These are phyloP conservation scores for Lasiommata megera DNA, from an alignment of 2,888 invertebrate species.

Conservation along the genomic window DNA sequence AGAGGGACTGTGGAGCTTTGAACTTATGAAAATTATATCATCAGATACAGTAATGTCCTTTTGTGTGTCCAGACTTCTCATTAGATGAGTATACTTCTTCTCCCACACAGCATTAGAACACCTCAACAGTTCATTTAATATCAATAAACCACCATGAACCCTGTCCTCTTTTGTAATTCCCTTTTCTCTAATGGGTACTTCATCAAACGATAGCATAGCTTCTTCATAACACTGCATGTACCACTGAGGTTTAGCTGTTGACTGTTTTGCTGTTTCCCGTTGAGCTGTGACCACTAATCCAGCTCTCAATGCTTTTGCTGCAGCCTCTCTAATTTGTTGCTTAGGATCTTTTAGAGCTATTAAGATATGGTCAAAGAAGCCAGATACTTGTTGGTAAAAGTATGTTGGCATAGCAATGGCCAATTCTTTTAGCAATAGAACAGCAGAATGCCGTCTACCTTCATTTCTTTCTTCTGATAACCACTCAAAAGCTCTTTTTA, in stretches of 20 bases:
- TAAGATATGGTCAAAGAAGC: slow-evolving; percentile 96
- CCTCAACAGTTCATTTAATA: slow-evolving; percentile 95
- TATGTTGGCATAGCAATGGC: slow-evolving; percentile 98
- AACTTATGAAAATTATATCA: slow-evolving; percentile 81
- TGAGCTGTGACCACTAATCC: slow-evolving; percentile 97
- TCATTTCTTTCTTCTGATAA: slow-evolving; percentile 94
- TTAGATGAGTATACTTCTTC: slow-evolving; percentile 87
- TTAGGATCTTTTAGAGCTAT: slow-evolving; percentile 95
- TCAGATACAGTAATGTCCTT: slow-evolving; percentile 72
- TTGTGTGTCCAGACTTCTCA: slow-evolving; percentile 79
- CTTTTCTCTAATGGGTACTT: slow-evolving; percentile 84
- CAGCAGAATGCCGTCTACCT: slow-evolving; percentile 95
- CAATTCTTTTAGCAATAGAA: slow-evolving; percentile 94
- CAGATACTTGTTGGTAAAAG: slow-evolving; percentile 96
- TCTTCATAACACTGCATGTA: slow-evolving; percentile 97
- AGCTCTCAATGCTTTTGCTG: slow-evolving; percentile 96
- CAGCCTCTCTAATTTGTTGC: slow-evolving; percentile 94
- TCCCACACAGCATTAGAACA: slow-evolving; percentile 95
- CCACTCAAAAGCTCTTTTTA: slow-evolving; percentile 98
- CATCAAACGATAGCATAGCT: slow-evolving; percentile 90
- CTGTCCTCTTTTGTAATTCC: slow-evolving; percentile 93
- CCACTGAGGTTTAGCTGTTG: slow-evolving; percentile 93
- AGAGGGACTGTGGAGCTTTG: slow-evolving; percentile 81
- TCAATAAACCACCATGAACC: slow-evolving; percentile 94
- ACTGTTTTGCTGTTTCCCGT: slow-evolving; percentile 96